Conservation (phyloP, 2,113 vertebrate genomes). For the Pao palembangensis region DNA sequence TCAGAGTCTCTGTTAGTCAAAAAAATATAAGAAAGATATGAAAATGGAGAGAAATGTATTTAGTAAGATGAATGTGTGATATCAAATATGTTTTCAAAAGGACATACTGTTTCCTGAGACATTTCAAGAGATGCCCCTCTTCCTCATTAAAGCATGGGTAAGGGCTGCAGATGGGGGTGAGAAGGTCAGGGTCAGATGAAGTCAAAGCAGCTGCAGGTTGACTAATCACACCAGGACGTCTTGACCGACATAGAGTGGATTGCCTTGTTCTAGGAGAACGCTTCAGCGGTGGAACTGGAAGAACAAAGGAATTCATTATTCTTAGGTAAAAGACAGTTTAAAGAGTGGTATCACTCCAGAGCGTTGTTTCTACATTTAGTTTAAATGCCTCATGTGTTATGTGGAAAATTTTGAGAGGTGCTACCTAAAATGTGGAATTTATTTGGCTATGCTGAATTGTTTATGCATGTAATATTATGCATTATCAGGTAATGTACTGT, state of each 20-base stretch:
- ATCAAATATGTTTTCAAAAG: background rate
- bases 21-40: slow-evolving; percentile 15
- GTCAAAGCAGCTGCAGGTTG: slow-evolving; percentile 43
- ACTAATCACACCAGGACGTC: slow-evolving; percentile 49
- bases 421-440: no score
- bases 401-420: no score
- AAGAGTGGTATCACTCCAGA: no score
- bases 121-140: slow-evolving; percentile 69
- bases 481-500: no score
- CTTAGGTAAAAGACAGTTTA: no score
- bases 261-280: slow-evolving; percentile 63
- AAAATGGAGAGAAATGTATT: background rate
- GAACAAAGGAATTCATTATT: background rate
- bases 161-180: slow-evolving; percentile 64
- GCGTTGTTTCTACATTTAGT: no score
- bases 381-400: no score
- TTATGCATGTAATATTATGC: no score
- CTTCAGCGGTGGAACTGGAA: slow-evolving; percentile 61
- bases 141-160: slow-evolving; percentile 62
- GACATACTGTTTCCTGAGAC: slow-evolving; percentile 73
- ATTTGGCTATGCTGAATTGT: no score
- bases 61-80: background rate
- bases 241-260: slow-evolving; percentile 55
- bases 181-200: slow-evolving; percentile 70
- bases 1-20: slow-evolving; percentile 62